These are phyloP conservation scores for Colius striatus DNA, from an alignment of 2,113 vertebrate species.

Conservation along the genomic window DNA sequence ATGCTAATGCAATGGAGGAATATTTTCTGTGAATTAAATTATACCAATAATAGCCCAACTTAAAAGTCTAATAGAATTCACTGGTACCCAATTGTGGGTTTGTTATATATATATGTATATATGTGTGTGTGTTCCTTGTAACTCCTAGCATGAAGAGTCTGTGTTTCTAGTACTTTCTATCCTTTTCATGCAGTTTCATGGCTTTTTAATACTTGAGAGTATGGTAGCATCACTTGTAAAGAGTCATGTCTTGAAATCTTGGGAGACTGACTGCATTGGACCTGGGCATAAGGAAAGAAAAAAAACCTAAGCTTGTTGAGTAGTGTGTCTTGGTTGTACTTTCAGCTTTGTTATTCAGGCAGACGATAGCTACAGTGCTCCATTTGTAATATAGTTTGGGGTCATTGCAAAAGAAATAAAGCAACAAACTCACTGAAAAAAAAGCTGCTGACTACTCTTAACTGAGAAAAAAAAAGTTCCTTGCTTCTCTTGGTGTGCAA, in stretches of 20 bases:
- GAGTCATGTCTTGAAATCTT: not conserved
- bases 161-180: not conserved
- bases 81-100: not conserved
- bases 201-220: not conserved
- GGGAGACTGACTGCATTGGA: not conserved
- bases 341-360: not conserved
- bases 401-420: not conserved
- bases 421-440: not conserved
- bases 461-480: not conserved
- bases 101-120: not conserved
- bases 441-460: not conserved
- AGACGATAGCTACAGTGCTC: not conserved
- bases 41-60: not conserved
- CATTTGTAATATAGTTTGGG: not conserved
- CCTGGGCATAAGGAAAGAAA: not conserved
- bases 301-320: not conserved
- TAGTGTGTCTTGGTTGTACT: not conserved
- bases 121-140: not conserved
- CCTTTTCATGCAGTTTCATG: not conserved
- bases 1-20: not conserved
- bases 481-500: not conserved
- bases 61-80: not conserved
- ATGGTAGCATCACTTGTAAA: not conserved
- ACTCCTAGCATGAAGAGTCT: not conserved
- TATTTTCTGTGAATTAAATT: not conserved